Conservation (phyloP, 2,797 vertebrate species). For the Danio tinwini region DNA sequence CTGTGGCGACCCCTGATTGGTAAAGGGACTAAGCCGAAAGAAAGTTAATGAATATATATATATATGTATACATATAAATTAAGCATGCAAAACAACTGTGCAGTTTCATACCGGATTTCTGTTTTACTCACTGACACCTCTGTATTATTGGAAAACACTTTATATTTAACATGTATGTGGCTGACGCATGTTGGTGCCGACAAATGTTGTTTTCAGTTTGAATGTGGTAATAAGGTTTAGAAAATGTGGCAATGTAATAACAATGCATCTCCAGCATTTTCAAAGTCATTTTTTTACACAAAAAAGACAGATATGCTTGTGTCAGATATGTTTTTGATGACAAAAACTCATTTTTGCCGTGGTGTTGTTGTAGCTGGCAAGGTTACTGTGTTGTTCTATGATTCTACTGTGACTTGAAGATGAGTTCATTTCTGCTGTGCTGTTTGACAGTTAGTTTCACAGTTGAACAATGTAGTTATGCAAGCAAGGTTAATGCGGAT, state of each 20-base stretch:
- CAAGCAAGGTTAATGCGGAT: slow-evolving; percentile 38
- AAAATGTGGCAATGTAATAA: not conserved
- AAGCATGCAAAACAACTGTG: not conserved
- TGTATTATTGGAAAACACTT: not conserved
- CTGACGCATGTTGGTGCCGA: not conserved
- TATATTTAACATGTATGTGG: not conserved
- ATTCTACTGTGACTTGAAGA: slow-evolving; percentile 35
- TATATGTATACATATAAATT: too few relatives aligned
- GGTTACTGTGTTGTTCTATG: slow-evolving; percentile 28
- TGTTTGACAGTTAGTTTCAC: slow-evolving; percentile 41
- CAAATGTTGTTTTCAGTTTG: not conserved
- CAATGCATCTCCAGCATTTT: not conserved
- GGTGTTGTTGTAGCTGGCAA: not conserved
- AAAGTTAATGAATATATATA: too few relatives aligned
- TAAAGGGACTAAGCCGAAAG: too few relatives aligned
- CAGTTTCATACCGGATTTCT: not conserved
- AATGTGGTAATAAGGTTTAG: not conserved
- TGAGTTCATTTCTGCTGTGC: slow-evolving; percentile 34
- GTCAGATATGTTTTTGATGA: not conserved
- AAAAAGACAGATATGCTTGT: not conserved
- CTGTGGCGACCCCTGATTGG: too few relatives aligned
- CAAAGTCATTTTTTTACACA: not conserved
- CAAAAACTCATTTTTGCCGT: not conserved
- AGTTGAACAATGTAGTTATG: slow-evolving; percentile 38
- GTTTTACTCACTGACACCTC: not conserved